Evolutionary conservation across 2,888 invertebrate genomes (phyloP).

Genomic region (Ellobium chinense): DNA sequence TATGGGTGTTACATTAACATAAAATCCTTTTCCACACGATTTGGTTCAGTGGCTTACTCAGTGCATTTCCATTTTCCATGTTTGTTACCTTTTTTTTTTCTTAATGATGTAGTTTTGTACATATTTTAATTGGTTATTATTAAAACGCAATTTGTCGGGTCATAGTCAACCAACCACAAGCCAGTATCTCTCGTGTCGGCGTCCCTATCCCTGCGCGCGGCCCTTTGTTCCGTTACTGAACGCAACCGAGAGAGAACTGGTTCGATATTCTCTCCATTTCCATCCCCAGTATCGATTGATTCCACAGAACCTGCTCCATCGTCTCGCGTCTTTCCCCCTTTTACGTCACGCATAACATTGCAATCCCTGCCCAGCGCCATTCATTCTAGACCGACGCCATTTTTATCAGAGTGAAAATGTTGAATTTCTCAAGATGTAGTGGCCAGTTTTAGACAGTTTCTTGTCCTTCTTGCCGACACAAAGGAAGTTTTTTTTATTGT

Average conservation of each 20-base stretch:
- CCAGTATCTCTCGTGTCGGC: no score
- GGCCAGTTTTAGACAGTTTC: neutral
- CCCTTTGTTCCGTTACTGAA: neutral
- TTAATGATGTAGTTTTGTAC: no score
- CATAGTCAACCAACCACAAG: no score
- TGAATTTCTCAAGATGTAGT: neutral
- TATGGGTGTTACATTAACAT: no score
- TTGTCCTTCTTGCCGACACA: no score
- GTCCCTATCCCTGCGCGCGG: neutral
- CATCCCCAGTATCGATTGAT: constrained; percentile 29
- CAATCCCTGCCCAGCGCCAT: constrained; percentile 28
- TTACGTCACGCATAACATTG: constrained; percentile 41
- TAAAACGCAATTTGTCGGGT: no score
- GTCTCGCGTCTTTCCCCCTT: neutral
- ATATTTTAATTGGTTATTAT: no score
- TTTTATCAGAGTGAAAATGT: constrained; percentile 17
- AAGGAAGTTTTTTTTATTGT: no score
- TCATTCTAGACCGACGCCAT: constrained; percentile 21
- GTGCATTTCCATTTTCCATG: no score
- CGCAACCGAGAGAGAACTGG: neutral
- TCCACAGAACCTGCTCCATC: constrained; percentile 11
- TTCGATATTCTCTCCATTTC: constrained; percentile 25
- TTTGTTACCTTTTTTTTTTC: no score
- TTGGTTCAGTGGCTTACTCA: no score
- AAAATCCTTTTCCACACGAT: no score